A percentile compares a stretch with the other conserved stretches of the same genome.
Evolutionary conservation across 2,113 vertebrate species (phyloP).

Genomic region (Anthoscopus minutus): DNA sequence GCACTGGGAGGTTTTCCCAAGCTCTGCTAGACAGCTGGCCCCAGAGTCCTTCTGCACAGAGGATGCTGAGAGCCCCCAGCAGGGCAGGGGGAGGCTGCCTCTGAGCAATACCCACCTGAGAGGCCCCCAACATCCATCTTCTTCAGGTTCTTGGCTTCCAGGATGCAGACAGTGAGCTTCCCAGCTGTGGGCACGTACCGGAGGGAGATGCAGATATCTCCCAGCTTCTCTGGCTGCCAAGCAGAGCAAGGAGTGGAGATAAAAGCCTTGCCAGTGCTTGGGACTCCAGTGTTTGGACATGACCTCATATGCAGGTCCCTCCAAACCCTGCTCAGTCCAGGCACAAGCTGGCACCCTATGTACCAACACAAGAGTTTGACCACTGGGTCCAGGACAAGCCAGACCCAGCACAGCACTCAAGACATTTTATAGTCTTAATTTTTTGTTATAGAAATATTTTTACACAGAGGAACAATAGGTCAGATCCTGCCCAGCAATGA

Average conservation of each 20-base stretch:
- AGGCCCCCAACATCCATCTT: conserved; percentile 98
- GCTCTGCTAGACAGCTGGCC: not conserved
- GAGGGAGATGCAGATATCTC: conserved; percentile 96
- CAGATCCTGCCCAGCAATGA: not conserved
- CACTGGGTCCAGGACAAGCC: not conserved
- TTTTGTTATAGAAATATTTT: not conserved
- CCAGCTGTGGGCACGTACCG: conserved; percentile 95
- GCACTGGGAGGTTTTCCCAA: not conserved
- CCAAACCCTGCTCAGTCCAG: not conserved
- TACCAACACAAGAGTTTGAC: not conserved
- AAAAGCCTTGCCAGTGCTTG: not conserved
- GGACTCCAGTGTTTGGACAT: fast-evolving
- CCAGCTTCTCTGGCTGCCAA: conserved; percentile 91
- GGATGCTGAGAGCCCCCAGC: not conserved
- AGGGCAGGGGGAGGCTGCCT: not conserved
- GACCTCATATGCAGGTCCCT: fast-evolving
- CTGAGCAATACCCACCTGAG: conserved; percentile 74
- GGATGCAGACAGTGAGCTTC: conserved; percentile 95
- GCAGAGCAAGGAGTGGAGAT: not conserved
- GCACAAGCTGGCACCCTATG: not conserved
- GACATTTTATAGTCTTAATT: not conserved
- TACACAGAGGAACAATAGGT: not conserved
- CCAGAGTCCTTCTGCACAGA: not conserved
- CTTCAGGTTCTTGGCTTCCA: conserved; percentile 98
- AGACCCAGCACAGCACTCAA: not conserved